A percentile compares a stretch with the other conserved stretches of the same genome.
Conservation (phyloP, 2,888 invertebrate species). For the Encarsia formosa region DNA sequence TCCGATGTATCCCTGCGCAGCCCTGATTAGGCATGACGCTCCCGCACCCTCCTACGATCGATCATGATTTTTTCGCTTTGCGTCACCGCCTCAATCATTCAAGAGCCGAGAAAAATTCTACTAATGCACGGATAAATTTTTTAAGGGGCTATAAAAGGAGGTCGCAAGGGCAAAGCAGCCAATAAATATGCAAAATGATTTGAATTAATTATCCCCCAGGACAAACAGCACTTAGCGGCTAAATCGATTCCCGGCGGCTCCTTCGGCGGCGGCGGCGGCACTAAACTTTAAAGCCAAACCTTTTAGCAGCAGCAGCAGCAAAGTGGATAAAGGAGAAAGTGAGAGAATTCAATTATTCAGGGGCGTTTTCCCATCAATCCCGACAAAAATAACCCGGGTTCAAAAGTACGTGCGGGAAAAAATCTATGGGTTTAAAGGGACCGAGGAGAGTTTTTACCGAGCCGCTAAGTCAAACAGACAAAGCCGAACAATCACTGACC, state of each 20-base stretch:
- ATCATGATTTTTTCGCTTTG: too few species aligned
- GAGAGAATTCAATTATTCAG: slow-evolving; percentile 27
- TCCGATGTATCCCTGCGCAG: neutral
- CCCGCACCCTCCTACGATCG: neutral
- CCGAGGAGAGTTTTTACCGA: too few species aligned
- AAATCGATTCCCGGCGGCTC: slow-evolving; percentile 14
- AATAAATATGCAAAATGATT: slow-evolving; percentile 15
- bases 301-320: slow-evolving; percentile 17
- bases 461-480: too few species aligned
- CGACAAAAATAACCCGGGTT: slow-evolving; percentile 19
- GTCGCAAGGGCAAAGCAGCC: neutral
- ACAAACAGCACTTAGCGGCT: slow-evolving; percentile 14
- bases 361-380: slow-evolving; percentile 28
- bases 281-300: slow-evolving; percentile 24
- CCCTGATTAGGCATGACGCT: neutral
- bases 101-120: too few species aligned
- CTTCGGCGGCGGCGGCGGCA: neutral
- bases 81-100: too few species aligned
- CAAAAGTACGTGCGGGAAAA: too few species aligned
- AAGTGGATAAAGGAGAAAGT: slow-evolving; percentile 17
- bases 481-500: too few species aligned
- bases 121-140: neutral
- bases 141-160: neutral
- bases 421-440: too few species aligned
- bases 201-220: slow-evolving; percentile 18